These are phyloP conservation scores for Loripinus fragilis DNA, from an alignment of 2,888 invertebrate species.

Conservation along the genomic window DNA sequence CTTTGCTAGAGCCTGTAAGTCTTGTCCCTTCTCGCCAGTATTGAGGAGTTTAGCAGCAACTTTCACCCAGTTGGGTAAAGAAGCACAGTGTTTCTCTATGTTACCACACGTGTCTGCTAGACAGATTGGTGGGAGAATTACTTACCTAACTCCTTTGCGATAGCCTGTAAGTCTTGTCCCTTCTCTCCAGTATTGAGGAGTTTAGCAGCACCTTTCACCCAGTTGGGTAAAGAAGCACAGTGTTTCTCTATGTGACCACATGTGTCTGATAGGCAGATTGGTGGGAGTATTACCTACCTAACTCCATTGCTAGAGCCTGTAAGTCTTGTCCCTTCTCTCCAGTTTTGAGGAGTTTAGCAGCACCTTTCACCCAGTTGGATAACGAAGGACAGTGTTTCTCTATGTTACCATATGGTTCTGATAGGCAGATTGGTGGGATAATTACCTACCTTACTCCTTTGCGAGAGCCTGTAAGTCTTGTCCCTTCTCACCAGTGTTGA, in stretches of 20 bases:
- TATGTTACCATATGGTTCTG: too few relatives aligned
- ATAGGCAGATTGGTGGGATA: too few relatives aligned
- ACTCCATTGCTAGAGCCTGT: constrained; percentile 83
- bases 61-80: constrained; percentile 82
- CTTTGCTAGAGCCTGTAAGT: constrained; percentile 83
- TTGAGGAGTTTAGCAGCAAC: constrained; percentile 83
- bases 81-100: too few relatives aligned
- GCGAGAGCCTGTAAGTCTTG: constrained; percentile 83
- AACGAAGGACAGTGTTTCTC: too few relatives aligned
- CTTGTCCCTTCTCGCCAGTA: constrained; percentile 81
- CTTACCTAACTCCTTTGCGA: constrained; percentile 81
- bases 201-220: constrained; percentile 83
- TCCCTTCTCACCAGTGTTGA: constrained; percentile 81
- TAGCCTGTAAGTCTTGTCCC: constrained; percentile 83
- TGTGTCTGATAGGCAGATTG: constrained; percentile 65
- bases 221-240: constrained; percentile 79
- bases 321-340: constrained; percentile 83
- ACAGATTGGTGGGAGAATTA: too few relatives aligned
- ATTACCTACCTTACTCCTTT: constrained; percentile 81
- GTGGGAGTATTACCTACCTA: too few relatives aligned
- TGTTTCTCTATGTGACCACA: constrained; percentile 78
- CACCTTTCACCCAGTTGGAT: too few relatives aligned
- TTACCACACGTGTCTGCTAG: too few relatives aligned
- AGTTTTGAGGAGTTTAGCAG: constrained; percentile 83
- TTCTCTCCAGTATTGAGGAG: constrained; percentile 82